These are phyloP conservation scores for Eidolon helvum DNA, from an alignment of 2,113 vertebrate genomes.

Conservation along the genomic window DNA sequence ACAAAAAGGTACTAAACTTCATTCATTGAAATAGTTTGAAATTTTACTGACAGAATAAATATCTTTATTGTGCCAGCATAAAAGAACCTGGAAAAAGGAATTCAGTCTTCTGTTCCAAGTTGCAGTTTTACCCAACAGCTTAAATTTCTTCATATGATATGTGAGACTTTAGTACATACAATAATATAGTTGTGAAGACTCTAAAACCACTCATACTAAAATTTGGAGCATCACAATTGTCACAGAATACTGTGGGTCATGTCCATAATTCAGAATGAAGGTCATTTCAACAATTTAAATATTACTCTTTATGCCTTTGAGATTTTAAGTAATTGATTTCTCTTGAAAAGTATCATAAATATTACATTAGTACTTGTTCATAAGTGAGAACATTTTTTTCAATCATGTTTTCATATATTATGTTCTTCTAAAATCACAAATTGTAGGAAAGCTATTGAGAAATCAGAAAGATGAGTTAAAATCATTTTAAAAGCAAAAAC, in stretches of 20 bases:
- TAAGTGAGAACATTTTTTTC: conserved; percentile 32
- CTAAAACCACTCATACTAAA: background rate
- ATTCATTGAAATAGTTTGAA: conserved; percentile 13
- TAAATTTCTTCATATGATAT: conserved; percentile 6
- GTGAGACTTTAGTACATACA: background rate
- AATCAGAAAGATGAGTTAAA: background rate
- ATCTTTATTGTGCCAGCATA: background rate
- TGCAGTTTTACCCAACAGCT: background rate
- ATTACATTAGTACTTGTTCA: background rate
- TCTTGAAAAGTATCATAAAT: conserved; percentile 18
- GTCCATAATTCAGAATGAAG: background rate
- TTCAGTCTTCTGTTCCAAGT: background rate
- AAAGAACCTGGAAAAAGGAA: background rate
- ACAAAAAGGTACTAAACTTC: conserved; percentile 7
- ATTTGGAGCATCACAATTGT: background rate
- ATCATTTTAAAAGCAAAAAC: conserved; percentile 41
- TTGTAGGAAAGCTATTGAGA: background rate
- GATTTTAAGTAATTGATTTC: conserved; percentile 21
- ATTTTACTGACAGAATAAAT: conserved; percentile 47
- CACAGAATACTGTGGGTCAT: background rate
- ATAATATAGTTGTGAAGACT: background rate
- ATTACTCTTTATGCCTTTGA: background rate
- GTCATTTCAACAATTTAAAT: conserved; percentile 12
- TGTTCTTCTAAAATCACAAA: conserved; percentile 14
- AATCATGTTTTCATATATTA: conserved; percentile 33